Base-by-base conservation (phyloP, 2,113 vertebrate genomes). In the Ochotona princeps region DNA sequence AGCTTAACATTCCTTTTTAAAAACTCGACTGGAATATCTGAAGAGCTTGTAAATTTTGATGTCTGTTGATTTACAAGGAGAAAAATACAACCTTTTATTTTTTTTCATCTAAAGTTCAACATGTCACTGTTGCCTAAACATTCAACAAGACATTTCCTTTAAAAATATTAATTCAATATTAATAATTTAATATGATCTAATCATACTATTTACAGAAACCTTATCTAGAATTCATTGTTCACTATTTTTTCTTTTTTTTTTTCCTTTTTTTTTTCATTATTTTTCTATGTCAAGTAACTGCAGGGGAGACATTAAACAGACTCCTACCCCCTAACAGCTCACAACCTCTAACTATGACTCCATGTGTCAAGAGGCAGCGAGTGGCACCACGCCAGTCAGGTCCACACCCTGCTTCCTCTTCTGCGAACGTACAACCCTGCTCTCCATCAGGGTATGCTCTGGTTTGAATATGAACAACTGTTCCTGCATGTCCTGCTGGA, bases 1-100 rank as follows among this genome's bases (percentile, higher is more conserved):
- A 99, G 94, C 76, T 99, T 99, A 96, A 99, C 98, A 60, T 98
- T 99, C 95, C 95, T 99, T 96, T 98, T 97, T 92, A 99, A 97
- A 72, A 99, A 99, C 73, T 97, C 97, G 54, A 96, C 70, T 0
- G 99, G 99, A 96, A 99, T 99, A 73, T 99, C 99, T 74, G 98
- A 94, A 26, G 97, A 98, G n/a, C 83, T 96, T 60, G 97, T 96
- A 94, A 99, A 99, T 96, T 98, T 99, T 30, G 99, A 98, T 32
- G 98, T 97, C 99, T 99, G 70, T 89, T 70, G 88, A 91, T 66
- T 85, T 61, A 94, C 38, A 85, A 97, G 28, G 72, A 60, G 92
- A 91, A 38, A 97, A 92, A 92, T 75, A 32, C 5, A 80, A 75
- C 4, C 69, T 78, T 83, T 74, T 51, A 49, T 72, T 51, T 49